Conservation (phyloP, 2,113 vertebrate genomes). For the Otus sunia region DNA sequence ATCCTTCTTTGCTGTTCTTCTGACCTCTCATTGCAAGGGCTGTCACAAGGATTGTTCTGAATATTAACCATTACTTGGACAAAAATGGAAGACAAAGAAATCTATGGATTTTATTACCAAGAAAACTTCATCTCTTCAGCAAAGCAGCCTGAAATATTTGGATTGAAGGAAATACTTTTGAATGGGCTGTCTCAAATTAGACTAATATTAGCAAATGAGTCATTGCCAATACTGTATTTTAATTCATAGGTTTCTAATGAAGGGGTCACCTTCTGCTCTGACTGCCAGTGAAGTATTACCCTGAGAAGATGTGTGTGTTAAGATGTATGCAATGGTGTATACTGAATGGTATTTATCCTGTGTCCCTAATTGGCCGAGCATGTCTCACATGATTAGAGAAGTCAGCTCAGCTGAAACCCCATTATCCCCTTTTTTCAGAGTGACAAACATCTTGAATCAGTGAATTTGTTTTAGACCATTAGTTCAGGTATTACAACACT, state of each 20-base stretch:
- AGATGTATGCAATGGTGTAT: neutral
- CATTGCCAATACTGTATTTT: neutral
- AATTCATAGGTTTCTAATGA: neutral
- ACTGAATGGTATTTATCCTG: neutral
- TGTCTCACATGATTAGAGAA: neutral
- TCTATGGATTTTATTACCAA: neutral
- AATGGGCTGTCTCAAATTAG: neutral
- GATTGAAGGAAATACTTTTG: neutral
- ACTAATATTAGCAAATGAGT: neutral
- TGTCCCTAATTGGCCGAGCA: neutral
- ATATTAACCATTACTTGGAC: neutral
- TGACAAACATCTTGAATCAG: neutral
- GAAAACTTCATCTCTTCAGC: neutral
- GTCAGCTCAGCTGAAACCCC: neutral
- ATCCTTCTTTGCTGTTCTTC: neutral
- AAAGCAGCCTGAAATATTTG: neutral
- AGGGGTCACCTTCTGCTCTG: neutral
- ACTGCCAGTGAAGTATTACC: neutral
- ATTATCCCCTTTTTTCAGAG: neutral
- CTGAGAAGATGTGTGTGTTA: neutral
- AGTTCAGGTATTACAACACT: neutral
- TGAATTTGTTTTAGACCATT: neutral
- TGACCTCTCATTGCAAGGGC: neutral
- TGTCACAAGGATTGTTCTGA: neutral
- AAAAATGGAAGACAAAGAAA: neutral